phyloP scores from a whole-genome alignment of 1,140 invertebrate species.

The Argopecten irradians region DNA sequence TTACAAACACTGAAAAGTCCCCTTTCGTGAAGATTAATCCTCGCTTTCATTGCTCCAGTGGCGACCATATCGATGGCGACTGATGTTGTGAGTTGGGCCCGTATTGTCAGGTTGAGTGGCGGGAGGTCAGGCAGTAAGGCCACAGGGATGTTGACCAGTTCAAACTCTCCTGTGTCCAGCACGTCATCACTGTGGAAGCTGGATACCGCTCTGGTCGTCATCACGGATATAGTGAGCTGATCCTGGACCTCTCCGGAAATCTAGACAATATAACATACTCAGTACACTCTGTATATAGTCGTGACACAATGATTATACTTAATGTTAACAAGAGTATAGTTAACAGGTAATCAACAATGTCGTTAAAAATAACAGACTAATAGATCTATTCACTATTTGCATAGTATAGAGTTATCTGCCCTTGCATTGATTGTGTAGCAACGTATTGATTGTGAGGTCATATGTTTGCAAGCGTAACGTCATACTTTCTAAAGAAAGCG shows the following conservation, averaged over 20 bases:
- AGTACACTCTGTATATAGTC: too few relatives aligned
- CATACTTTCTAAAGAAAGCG: too few relatives aligned
- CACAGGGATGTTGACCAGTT: neutral
- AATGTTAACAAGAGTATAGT: too few relatives aligned
- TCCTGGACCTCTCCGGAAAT: neutral
- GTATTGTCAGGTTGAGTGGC: neutral
- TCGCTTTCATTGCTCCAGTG: neutral
- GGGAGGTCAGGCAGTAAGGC: neutral
- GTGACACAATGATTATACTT: too few relatives aligned
- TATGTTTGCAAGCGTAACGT: too few relatives aligned
- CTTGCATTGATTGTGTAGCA: too few relatives aligned
- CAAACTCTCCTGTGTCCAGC: neutral
- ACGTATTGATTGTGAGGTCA: too few relatives aligned
- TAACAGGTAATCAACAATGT: too few relatives aligned
- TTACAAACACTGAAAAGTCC: neutral
- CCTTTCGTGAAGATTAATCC: neutral
- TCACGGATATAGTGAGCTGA: neutral
- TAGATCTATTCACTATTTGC: too few relatives aligned
- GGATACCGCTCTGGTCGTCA: neutral
- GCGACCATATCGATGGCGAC: neutral
- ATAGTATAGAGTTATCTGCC: too few relatives aligned
- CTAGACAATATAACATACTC: too few relatives aligned
- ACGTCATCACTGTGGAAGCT: neutral
- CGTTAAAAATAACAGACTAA: too few relatives aligned
- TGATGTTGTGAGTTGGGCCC: neutral